Conservation (phyloP, 1,140 invertebrate species). For the Drosophila parvula region DNA sequence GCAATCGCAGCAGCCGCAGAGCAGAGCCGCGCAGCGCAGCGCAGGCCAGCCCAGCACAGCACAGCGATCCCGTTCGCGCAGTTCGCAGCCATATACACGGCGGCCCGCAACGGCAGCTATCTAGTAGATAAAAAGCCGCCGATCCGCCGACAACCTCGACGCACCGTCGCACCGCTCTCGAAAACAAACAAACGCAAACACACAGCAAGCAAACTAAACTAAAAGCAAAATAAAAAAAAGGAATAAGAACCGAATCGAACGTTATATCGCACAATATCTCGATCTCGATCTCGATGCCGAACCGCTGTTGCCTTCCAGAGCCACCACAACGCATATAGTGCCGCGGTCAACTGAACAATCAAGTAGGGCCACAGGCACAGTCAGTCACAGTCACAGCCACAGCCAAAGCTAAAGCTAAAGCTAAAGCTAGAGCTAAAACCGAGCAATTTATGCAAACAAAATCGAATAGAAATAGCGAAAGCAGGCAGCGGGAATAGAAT, state of each 20-base stretch:
- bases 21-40: constrained; percentile 11
- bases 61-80: background rate
- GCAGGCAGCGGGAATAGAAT: constrained; percentile 36
- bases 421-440: background rate
- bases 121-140: constrained; percentile 80
- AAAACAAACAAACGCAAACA: constrained; percentile 12
- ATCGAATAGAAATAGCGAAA: constrained; percentile 23
- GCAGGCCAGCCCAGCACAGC: no score
- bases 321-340: background rate
- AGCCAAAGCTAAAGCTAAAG: background rate
- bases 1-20: constrained; percentile 51
- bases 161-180: constrained; percentile 9
- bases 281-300: constrained; percentile 1
- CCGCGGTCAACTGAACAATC: constrained; percentile 11
- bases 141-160: constrained; percentile 67
- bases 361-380: background rate
- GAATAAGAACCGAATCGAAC: constrained; percentile 3
- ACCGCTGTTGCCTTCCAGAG: background rate
- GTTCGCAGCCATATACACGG: constrained; percentile 61
- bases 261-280: background rate
- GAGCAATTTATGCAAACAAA: constrained; percentile 32
- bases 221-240: constrained; percentile 4
- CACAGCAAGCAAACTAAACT: constrained; percentile 17
- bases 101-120: constrained; percentile 67
- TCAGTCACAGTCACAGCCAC: no score